These are phyloP conservation scores for honey bee (Apis mellifera) DNA, from an alignment of 1,140 invertebrate species.

Conservation along the genomic window Amel_HAv3.1 CM009943.2:4266001-4266500, in stretches of 20 bases:
- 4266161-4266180: conserved; percentile 78
- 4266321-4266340: conserved; percentile 15
- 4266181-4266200: conserved; percentile 80
- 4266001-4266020: too few relatives aligned
- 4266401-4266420: too few relatives aligned
- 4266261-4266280: conserved; percentile 74
- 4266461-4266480: too few relatives aligned
- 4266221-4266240: conserved; percentile 80
- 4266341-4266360: conserved; percentile 35
- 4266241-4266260: conserved; percentile 74
- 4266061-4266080: too few relatives aligned
- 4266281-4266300: conserved; percentile 76
- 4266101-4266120: conserved; percentile 56
- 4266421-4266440: too few relatives aligned
- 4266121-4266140: conserved; percentile 52
- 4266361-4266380: not conserved
- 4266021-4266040: not conserved
- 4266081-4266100: conserved; percentile 46
- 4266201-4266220: conserved; percentile 81
- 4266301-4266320: conserved; percentile 73
- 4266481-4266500: too few relatives aligned
- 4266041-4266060: too few relatives aligned
- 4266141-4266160: conserved; percentile 62
- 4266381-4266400: too few relatives aligned
- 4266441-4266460: too few relatives aligned